Evolutionary conservation across 2,888 invertebrate genomes (phyloP), one percentile per base, ranked within the genome.

Genomic region (Folsomia candida): DNA sequence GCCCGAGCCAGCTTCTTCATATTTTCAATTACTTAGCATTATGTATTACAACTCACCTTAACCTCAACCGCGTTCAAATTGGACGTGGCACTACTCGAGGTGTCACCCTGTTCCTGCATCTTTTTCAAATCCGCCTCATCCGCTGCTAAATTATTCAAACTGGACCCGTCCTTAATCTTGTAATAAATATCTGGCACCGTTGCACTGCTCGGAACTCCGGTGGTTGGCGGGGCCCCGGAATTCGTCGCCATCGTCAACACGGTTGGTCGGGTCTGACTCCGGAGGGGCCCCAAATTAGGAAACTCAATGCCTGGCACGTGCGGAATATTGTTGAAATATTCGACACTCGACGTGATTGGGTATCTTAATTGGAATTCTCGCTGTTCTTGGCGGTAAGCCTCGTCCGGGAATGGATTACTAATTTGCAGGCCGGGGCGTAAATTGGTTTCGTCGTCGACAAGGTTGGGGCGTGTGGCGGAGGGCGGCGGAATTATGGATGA

Each of bases 171-270:
- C 60, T 69, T 73, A n/a, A 73, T 67, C 29, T 51, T 59, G 68
- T 75, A 75, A 26, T 73, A 75, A 63, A 71, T 71, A 63, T 75
- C 69, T 0, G 73, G 71, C 3, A 73, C 66, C 57, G 71, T 69
- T 6, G 75, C 73, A 0, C 73, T 73, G 28, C 71, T 73, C 2
- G 75, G 75, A 11, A 75, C 66, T 51, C 28, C 51, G 28, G 70
- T 71, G 4, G 70, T 71, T 20, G 18, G 2, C 6, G 20, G 9
- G 4, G 22, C 24, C 18, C n/a, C 26, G 2, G 63, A 18, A n/a
- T 11, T 47, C 2, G 20, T 51, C 2, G n/a, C 28, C 4, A 20
- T n/a, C 59, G 67, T 62, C 1, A 66, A 27, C 22, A 72, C 28
- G 4, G 69, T 61, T 1, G 64, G 64, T 47, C 69, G 18, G 6